These are phyloP conservation scores for Drosophila yooni DNA, from an alignment of 2,888 invertebrate species.

Conservation along the genomic window DNA sequence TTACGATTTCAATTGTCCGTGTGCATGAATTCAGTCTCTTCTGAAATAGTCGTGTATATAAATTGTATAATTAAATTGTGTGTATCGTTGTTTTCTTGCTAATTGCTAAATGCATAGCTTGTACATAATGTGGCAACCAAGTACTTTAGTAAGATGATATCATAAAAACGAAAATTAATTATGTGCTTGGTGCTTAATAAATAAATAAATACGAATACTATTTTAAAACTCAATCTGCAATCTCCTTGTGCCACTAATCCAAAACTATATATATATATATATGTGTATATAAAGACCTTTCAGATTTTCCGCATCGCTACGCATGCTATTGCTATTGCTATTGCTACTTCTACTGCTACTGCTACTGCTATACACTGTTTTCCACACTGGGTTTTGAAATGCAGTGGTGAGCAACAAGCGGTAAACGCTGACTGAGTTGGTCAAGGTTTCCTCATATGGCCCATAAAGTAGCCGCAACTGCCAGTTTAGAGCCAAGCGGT, in stretches of 20 bases:
- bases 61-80: slow-evolving; percentile 3
- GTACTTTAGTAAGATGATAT: slow-evolving; percentile 52
- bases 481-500: slow-evolving; percentile 39
- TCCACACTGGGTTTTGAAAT: slow-evolving; percentile 66
- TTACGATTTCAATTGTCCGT: slow-evolving; percentile 55
- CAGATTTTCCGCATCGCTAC: slow-evolving; percentile 75
- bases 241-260: slow-evolving; percentile 35
- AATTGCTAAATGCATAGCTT: slow-evolving; percentile 45
- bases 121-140: slow-evolving; percentile 27
- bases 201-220: slow-evolving; percentile 48
- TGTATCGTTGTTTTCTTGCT: slow-evolving; percentile 40
- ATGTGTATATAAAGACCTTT: slow-evolving; percentile 50
- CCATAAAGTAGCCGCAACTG: slow-evolving; percentile 56
- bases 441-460: slow-evolving; percentile 69
- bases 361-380: slow-evolving; percentile 23
- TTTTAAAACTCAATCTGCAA: slow-evolving; percentile 43
- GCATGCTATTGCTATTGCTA: slow-evolving; percentile 40
- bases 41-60: slow-evolving; percentile 15
- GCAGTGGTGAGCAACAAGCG: slow-evolving; percentile 52
- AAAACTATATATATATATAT: background rate
- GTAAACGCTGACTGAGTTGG: slow-evolving; percentile 67
- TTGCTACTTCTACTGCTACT: background rate
- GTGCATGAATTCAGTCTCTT: slow-evolving; percentile 7
- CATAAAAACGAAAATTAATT: slow-evolving; percentile 47
- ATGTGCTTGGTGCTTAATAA: slow-evolving; percentile 46